Conservation (phyloP, 2,113 vertebrate genomes). For the Archilochus colubris region DNA sequence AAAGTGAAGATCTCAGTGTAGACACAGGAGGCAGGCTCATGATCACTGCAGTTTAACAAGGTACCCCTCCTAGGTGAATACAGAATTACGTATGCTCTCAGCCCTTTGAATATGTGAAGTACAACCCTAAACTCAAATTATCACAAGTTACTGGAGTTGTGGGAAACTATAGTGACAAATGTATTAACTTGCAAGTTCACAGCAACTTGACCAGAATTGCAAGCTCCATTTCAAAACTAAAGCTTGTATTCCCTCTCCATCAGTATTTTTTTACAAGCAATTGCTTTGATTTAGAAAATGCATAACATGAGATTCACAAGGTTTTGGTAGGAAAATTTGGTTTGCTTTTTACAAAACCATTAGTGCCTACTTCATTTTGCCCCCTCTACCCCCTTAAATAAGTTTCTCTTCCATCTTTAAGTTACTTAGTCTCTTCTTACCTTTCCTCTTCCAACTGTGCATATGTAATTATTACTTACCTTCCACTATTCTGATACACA, state of each 20-base stretch:
- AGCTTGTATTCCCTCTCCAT: not conserved
- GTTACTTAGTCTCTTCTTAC: not conserved
- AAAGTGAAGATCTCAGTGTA: not conserved
- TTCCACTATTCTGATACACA: not conserved
- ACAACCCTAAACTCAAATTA: not conserved
- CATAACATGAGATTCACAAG: not conserved
- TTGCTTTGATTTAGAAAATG: not conserved
- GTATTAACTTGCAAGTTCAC: not conserved
- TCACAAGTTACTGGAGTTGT: not conserved
- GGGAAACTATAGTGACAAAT: not conserved
- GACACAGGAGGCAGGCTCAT: not conserved
- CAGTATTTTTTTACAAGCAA: not conserved
- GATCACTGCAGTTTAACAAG: not conserved
- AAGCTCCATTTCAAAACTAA: not conserved
- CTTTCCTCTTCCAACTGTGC: not conserved
- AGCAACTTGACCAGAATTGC: not conserved
- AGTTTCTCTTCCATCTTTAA: not conserved
- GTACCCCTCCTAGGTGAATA: not conserved
- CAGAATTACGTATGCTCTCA: not conserved
- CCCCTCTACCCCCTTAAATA: not conserved
- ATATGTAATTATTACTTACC: not conserved
- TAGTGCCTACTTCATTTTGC: not conserved
- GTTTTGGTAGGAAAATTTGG: not conserved
- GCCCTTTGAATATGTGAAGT: not conserved
- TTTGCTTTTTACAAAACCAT: not conserved